Conservation (phyloP, 64 coral and sea anemone species). For the Acropora tenuis region DNA sequence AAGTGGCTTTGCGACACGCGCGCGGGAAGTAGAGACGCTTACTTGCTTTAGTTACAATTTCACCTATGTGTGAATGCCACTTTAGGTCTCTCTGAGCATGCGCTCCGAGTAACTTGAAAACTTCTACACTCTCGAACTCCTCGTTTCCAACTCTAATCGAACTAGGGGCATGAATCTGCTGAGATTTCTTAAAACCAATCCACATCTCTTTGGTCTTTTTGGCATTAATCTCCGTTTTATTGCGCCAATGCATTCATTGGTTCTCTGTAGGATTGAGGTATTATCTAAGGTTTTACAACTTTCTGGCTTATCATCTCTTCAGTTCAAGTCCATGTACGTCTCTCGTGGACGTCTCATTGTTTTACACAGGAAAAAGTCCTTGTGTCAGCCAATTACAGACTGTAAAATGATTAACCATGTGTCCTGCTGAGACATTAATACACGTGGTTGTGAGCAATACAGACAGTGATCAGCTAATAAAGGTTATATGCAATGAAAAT, state of each 20-base stretch:
- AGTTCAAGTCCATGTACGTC: too few relatives aligned
- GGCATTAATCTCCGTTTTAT: background rate
- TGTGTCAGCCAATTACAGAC: too few relatives aligned
- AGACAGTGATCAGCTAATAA: too few relatives aligned
- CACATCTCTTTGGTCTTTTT: conserved; percentile 4
- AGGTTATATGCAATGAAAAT: too few relatives aligned
- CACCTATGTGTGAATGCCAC: background rate
- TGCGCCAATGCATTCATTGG: background rate
- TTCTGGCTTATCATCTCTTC: too few relatives aligned
- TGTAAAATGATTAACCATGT: too few relatives aligned
- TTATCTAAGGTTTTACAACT: too few relatives aligned
- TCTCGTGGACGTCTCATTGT: too few relatives aligned
- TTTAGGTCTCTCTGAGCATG: background rate
- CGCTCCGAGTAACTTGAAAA: background rate
- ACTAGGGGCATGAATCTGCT: background rate
- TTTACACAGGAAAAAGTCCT: too few relatives aligned
- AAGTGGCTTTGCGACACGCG: background rate
- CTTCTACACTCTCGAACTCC: background rate
- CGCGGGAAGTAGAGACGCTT: background rate
- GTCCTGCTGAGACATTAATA: too few relatives aligned
- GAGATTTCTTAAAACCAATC: background rate
- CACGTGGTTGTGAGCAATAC: too few relatives aligned
- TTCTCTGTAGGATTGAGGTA: too few relatives aligned
- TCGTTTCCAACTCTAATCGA: background rate
- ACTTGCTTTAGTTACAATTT: background rate